A percentile compares a stretch with the other conserved stretches of the same genome.
phyloP scores from a whole-genome alignment of 2,888 invertebrate genomes.

The Elgonia sp. region DNA sequence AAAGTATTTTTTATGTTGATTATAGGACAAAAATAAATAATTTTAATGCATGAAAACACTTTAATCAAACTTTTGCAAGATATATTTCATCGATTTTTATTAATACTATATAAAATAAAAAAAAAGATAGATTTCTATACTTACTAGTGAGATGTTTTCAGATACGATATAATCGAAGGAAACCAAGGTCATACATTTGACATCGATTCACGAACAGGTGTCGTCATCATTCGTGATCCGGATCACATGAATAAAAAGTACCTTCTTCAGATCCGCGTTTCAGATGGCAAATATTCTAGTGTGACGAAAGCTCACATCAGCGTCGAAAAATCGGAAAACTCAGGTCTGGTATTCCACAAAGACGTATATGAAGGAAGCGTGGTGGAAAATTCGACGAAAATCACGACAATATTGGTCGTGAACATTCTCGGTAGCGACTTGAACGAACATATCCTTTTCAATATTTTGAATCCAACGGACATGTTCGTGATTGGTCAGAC shows the following conservation, averaged over 20 bases:
- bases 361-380: slow-evolving; percentile 93
- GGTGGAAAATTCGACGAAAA: slow-evolving; percentile 94
- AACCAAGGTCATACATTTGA: slow-evolving; percentile 92
- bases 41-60: no score
- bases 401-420: slow-evolving; percentile 93
- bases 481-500: slow-evolving; percentile 95
- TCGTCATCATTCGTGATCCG: slow-evolving; percentile 90
- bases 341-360: slow-evolving; percentile 94
- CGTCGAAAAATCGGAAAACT: slow-evolving; percentile 91
- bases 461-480: slow-evolving; percentile 94
- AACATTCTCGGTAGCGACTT: slow-evolving; percentile 95
- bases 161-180: slow-evolving; percentile 94
- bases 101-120: neutral
- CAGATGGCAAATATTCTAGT: slow-evolving; percentile 94
- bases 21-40: no score
- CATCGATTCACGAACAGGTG: slow-evolving; percentile 90
- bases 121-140: neutral
- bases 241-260: slow-evolving; percentile 90
- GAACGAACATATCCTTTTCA: slow-evolving; percentile 95
- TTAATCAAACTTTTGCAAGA: no score
- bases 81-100: no score
- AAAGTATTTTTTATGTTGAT: no score
- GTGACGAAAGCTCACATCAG: slow-evolving; percentile 91
- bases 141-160: slow-evolving; percentile 52
- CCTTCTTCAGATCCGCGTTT: slow-evolving; percentile 93